Evolutionary conservation across 2,888 invertebrate genomes (phyloP).

Genomic region (Zeuzera pyrina): DNA sequence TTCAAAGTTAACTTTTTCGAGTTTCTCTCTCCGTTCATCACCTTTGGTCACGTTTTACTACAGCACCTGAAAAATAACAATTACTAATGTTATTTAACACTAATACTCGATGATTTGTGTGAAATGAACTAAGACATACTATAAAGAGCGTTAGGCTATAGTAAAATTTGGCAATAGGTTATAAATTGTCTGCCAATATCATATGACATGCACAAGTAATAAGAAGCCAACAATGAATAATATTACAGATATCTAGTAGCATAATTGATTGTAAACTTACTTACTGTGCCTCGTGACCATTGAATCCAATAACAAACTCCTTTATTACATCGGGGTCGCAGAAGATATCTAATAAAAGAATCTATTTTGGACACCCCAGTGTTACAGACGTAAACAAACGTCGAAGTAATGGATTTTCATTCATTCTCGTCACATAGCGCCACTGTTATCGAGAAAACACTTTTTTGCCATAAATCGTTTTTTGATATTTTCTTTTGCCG

Average conservation of each 20-base stretch:
- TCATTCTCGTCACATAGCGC: conserved; percentile 27
- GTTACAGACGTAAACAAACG: conserved; percentile 44
- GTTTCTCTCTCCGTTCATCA: conserved; percentile 23
- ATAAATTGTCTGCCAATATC: conserved; percentile 47
- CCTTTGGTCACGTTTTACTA: conserved; percentile 17
- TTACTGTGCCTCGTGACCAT: conserved; percentile 33
- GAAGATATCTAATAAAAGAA: conserved; percentile 58
- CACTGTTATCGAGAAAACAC: conserved; percentile 11
- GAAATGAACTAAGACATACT: conserved; percentile 1
- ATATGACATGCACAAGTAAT: conserved; percentile 32
- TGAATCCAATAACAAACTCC: conserved; percentile 35
- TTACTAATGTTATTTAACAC: neutral
- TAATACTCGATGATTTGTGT: neutral
- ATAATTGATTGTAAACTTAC: conserved; percentile 46
- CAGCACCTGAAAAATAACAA: conserved; percentile 33
- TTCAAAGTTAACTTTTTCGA: conserved; percentile 25
- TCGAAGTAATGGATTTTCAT: conserved; percentile 20
- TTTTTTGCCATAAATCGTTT: conserved; percentile 16
- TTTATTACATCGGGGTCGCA: conserved; percentile 47
- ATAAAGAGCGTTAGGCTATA: no score
- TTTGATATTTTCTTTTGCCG: conserved; percentile 9
- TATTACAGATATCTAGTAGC: conserved; percentile 21
- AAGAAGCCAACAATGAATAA: conserved; percentile 34
- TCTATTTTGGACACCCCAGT: conserved; percentile 53
- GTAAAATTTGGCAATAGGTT: conserved; percentile 49